These are phyloP conservation scores for Lasioglossum albipes DNA, from an alignment of 1,140 invertebrate species.

Conservation along the genomic window DNA sequence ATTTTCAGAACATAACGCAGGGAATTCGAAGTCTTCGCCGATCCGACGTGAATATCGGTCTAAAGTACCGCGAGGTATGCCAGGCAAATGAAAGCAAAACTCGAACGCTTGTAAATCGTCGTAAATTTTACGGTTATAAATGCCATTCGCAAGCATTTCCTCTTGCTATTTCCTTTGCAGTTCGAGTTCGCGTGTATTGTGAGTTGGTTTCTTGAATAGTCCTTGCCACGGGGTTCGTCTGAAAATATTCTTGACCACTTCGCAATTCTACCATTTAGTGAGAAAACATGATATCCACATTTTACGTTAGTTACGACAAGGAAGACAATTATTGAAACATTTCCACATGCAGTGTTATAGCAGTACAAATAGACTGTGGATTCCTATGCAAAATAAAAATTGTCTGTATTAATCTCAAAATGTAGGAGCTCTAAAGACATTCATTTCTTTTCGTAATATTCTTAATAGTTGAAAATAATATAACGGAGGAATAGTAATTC, in stretches of 20 bases:
- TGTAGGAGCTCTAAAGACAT: no score
- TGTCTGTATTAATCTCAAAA: no score
- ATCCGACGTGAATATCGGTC: constrained; percentile 23
- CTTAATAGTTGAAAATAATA: no score
- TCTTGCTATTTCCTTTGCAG: constrained; percentile 6
- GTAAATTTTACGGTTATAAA: constrained; percentile 66
- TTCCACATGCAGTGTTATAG: no score
- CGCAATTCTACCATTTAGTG: neutral
- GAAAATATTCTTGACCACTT: neutral
- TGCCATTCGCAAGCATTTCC: constrained; percentile 53
- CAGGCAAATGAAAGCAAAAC: constrained; percentile 24
- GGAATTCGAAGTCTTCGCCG: constrained; percentile 1
- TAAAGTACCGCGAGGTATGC: neutral
- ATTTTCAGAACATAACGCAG: neutral
- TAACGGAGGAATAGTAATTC: no score
- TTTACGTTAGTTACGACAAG: neutral
- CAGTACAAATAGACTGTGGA: no score
- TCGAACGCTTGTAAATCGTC: constrained; percentile 36
- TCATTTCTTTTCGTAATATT: no score
- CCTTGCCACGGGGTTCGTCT: neutral
- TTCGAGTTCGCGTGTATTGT: constrained; percentile 12
- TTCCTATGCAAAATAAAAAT: no score
- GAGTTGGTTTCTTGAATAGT: constrained; percentile 19
- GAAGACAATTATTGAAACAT: no score
- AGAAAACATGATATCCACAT: neutral